phyloP scores from a whole-genome alignment of 2,113 vertebrate species.

The Bagarius yarrelli region DNA sequence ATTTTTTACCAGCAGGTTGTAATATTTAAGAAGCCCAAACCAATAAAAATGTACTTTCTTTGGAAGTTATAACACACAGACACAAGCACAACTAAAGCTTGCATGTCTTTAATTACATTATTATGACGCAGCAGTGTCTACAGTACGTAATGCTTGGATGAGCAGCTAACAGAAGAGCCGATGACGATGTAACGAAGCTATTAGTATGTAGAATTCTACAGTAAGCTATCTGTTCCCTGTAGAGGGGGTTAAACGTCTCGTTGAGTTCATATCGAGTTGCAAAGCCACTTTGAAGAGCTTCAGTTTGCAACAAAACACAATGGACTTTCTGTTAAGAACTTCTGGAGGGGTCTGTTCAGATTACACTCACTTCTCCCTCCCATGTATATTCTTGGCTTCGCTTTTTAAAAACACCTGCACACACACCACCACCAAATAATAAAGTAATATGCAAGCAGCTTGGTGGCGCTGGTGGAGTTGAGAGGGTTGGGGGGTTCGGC shows the following conservation, averaged over 20 bases:
- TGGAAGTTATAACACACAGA: background rate
- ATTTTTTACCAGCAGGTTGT: background rate
- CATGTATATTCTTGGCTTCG: background rate
- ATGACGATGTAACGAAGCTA: conserved; percentile 4
- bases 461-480: too few relatives aligned
- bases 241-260: conserved; percentile 3
- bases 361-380: conserved; percentile 26
- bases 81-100: conserved; percentile 22
- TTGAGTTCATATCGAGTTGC: conserved; percentile 19
- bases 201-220: conserved; percentile 18
- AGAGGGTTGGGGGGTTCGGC: too few relatives aligned
- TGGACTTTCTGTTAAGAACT: conserved; percentile 45
- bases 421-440: background rate
- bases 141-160: background rate
- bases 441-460: background rate
- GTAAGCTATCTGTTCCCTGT: conserved; percentile 3
- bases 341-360: conserved; percentile 40
- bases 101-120: conserved; percentile 13
- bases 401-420: background rate
- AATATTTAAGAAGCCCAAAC: background rate
- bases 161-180: background rate
- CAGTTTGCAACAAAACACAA: conserved; percentile 42
- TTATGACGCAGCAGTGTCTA: conserved; percentile 2
- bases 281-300: conserved; percentile 39
- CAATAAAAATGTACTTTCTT: background rate